phyloP scores from a whole-genome alignment of 53 echinoderm and acorn worm species.

The Temnopleurus reevesii region DNA sequence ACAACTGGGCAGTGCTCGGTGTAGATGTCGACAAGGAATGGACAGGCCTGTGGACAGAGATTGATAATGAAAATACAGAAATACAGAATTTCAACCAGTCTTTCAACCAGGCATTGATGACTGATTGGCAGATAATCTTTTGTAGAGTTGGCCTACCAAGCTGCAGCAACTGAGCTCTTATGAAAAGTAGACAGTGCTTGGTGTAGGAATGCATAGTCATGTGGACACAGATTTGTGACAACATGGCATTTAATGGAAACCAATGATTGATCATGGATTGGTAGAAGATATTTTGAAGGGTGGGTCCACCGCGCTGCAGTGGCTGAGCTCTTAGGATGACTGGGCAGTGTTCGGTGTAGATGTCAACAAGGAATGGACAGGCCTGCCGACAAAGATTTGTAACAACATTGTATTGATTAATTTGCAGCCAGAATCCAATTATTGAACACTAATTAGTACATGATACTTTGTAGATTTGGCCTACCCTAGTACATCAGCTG shows the following conservation, averaged over 20 bases:
- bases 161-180: constrained; percentile 81
- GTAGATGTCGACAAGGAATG: constrained; percentile 80
- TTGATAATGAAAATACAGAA: background rate
- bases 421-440: background rate
- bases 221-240: too few relatives aligned
- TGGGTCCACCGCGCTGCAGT: constrained; percentile 73
- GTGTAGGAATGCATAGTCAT: constrained; percentile 90
- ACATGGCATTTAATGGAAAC: too few relatives aligned
- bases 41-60: constrained; percentile 65
- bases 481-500: constrained; percentile 77
- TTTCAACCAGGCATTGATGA: constrained; percentile 65
- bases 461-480: constrained; percentile 64
- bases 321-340: constrained; percentile 68
- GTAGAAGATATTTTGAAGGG: constrained; percentile 72
- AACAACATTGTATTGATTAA: too few relatives aligned
- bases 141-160: constrained; percentile 74
- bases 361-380: constrained; percentile 78
- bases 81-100: too few relatives aligned
- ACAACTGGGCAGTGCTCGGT: constrained; percentile 80
- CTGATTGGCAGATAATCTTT: constrained; percentile 75
- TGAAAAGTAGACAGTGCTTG: constrained; percentile 71
- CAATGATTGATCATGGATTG: background rate
- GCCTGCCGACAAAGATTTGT: constrained; percentile 65
- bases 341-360: constrained; percentile 85
- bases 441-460: constrained; percentile 58